Evolutionary conservation across 2,888 invertebrate species (phyloP).

Genomic region (Drosophila macrothrix): DNA sequence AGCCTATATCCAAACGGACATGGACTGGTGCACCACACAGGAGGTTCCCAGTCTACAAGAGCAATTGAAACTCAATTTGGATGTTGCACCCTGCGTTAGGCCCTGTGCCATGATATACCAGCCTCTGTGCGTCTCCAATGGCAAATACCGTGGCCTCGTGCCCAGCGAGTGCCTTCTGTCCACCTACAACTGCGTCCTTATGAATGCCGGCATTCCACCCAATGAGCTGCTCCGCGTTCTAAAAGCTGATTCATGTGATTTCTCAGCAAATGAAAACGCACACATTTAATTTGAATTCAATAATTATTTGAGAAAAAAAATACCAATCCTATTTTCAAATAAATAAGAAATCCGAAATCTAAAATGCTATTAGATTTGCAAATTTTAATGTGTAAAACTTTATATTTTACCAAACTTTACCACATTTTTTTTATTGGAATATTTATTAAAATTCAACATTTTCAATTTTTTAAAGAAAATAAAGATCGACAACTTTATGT

Average conservation of each 20-base stretch:
- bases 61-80: slow-evolving; percentile 61
- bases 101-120: slow-evolving; percentile 79
- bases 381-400: not conserved
- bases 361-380: not conserved
- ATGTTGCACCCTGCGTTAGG: slow-evolving; percentile 62
- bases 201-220: slow-evolving; percentile 37
- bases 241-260: slow-evolving; percentile 52
- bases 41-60: slow-evolving; percentile 59
- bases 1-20: slow-evolving; percentile 69
- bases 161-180: slow-evolving; percentile 74
- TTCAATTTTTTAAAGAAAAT: not conserved
- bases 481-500: not conserved
- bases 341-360: not conserved
- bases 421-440: no score
- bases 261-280: not conserved
- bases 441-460: no score
- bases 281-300: slow-evolving; percentile 8
- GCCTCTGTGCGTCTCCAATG: slow-evolving; percentile 82
- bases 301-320: slow-evolving; percentile 13
- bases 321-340: not conserved
- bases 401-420: not conserved
- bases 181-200: slow-evolving; percentile 75
- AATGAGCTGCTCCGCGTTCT: slow-evolving; percentile 58
- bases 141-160: slow-evolving; percentile 74
- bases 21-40: slow-evolving; percentile 81